phyloP scores from a whole-genome alignment of 2,797 vertebrate species.

The Percopsis omiscomaycus region DNA sequence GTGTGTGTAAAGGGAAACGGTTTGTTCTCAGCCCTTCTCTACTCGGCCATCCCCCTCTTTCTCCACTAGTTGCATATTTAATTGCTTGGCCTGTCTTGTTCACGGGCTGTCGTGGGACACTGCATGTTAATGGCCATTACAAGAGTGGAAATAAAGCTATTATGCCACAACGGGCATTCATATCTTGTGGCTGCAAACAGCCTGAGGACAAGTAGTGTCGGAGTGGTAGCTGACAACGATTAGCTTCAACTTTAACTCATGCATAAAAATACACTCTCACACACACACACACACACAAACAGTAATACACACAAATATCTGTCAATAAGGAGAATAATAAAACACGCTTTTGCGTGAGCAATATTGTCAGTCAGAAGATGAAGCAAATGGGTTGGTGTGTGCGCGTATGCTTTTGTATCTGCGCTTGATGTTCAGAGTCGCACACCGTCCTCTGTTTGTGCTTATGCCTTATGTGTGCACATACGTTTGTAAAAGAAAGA shows the following conservation, averaged over 20 bases:
- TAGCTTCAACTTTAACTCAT: conserved; percentile 38
- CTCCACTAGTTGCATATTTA: conserved; percentile 83
- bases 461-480: neutral
- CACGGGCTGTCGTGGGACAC: conserved; percentile 40
- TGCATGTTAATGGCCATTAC: conserved; percentile 86
- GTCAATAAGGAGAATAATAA: neutral
- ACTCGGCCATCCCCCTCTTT: conserved; percentile 33
- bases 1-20: conserved; percentile 39
- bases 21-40: conserved; percentile 44
- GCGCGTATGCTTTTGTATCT: conserved; percentile 14
- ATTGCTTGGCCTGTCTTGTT: conserved; percentile 80
- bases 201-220: conserved; percentile 63
- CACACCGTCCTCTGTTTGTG: conserved; percentile 34
- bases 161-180: conserved; percentile 86
- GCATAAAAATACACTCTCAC: conserved; percentile 7
- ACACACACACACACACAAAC: conserved; percentile 18
- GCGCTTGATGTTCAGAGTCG: conserved; percentile 29
- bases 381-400: neutral
- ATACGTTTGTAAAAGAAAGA: conserved; percentile 38
- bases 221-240: conserved; percentile 30
- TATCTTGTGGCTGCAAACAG: conserved; percentile 72
- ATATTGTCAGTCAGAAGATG: too few relatives aligned
- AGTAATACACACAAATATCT: neutral
- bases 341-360: neutral
- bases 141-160: conserved; percentile 85